Conservation (phyloP, 2,888 invertebrate species). For the Podotricha telesiphe region DNA sequence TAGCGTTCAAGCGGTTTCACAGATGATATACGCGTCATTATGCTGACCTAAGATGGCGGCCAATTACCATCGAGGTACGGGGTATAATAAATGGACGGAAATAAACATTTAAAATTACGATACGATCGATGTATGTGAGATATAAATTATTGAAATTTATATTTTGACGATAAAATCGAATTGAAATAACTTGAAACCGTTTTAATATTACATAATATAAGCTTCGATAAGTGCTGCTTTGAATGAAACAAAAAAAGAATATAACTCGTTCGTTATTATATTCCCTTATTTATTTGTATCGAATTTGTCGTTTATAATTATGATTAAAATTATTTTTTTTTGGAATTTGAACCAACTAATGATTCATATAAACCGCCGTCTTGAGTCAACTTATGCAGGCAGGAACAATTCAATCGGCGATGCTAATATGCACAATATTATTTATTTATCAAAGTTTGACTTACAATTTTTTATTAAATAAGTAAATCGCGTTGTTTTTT, state of each 20-base stretch:
- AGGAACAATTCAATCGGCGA: neutral
- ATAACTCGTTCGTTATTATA: no score
- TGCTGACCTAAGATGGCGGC: neutral
- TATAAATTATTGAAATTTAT: no score
- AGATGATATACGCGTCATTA: neutral
- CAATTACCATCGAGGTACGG: neutral
- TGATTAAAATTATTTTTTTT: neutral
- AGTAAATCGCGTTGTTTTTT: neutral
- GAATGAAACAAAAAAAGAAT: no score
- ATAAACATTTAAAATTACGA: no score
- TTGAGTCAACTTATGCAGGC: neutral
- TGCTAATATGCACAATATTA: constrained; percentile 14
- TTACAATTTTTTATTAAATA: constrained; percentile 2
- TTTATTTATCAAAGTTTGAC: constrained; percentile 13
- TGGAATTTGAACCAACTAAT: neutral
- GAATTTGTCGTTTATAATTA: no score
- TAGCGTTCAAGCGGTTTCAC: neutral
- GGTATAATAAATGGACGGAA: no score
- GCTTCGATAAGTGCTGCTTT: no score
- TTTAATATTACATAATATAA: no score
- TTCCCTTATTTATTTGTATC: no score
- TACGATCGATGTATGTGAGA: no score
- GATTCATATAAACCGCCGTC: neutral
- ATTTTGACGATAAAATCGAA: no score
- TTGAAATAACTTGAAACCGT: no score